phyloP scores from a whole-genome alignment of 2,888 invertebrate species.

The Plagodis pulveraria region DNA sequence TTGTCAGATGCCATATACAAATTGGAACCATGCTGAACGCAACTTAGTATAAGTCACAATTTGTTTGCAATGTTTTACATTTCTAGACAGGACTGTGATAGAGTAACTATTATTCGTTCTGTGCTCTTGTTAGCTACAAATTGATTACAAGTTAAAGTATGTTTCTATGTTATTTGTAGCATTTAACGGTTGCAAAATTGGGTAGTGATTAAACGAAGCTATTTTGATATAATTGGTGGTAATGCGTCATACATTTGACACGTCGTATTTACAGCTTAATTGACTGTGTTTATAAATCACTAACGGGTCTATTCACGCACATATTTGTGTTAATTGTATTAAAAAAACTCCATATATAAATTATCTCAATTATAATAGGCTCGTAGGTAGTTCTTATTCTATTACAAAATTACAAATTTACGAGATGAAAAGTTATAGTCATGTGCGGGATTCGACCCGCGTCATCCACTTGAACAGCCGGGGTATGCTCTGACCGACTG shows the following conservation, averaged over 20 bases:
- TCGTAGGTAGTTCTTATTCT: too few species aligned
- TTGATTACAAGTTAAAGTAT: constrained; percentile 7
- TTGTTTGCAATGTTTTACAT: constrained; percentile 5
- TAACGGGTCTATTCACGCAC: too few species aligned
- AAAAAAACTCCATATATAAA: too few species aligned
- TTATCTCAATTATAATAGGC: too few species aligned
- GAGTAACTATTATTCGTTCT: too few species aligned
- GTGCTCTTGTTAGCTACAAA: constrained; percentile 6
- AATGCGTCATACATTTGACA: constrained; percentile 8
- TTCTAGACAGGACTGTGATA: not conserved
- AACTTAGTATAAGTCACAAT: constrained; percentile 13
- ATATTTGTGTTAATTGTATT: too few species aligned
- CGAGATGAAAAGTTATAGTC: too few species aligned
- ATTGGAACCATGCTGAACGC: constrained; percentile 5
- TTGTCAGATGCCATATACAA: not conserved
- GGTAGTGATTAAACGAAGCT: constrained; percentile 6
- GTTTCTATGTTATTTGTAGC: constrained; percentile 3
- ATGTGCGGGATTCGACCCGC: too few species aligned
- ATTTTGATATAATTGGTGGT: constrained; percentile 11
- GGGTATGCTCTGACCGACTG: too few species aligned
- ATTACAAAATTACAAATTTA: too few species aligned
- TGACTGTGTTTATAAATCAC: too few species aligned
- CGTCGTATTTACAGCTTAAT: constrained; percentile 8
- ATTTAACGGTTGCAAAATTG: constrained; percentile 8
- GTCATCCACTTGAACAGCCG: too few species aligned